phyloP scores from a whole-genome alignment of 2,113 vertebrate species.

The Micronycteris hirsuta region DNA sequence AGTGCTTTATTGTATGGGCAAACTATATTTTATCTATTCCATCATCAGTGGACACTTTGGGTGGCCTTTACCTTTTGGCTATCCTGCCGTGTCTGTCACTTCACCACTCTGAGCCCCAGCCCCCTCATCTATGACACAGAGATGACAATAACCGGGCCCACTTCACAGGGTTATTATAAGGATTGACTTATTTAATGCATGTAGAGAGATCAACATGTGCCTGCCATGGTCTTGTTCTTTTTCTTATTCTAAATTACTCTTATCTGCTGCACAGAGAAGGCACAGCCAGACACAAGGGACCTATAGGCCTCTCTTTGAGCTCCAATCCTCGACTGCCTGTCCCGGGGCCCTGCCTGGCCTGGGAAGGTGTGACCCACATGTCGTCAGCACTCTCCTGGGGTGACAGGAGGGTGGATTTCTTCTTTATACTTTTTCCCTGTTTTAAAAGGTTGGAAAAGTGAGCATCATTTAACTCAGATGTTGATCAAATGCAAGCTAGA shows the following conservation, averaged over 20 bases:
- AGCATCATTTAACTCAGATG: not conserved
- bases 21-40: not conserved
- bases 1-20: accelerated
- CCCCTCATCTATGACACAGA: no score
- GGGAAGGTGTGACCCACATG: not conserved
- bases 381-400: not conserved
- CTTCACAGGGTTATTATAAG: not conserved
- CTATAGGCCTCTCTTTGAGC: not conserved
- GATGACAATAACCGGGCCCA: not conserved
- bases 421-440: not conserved
- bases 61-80: not conserved
- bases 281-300: not conserved
- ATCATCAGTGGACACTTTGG: accelerated
- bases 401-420: not conserved
- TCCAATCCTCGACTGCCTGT: not conserved
- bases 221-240: not conserved
- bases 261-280: not conserved
- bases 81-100: not conserved
- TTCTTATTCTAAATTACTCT: not conserved
- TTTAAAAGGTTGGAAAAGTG: not conserved
- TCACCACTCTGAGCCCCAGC: not conserved
- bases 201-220: not conserved
- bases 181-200: not conserved
- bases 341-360: not conserved
- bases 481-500: not conserved